Conservation (phyloP, 1,140 invertebrate genomes). For the Papilio polytes region DNA sequence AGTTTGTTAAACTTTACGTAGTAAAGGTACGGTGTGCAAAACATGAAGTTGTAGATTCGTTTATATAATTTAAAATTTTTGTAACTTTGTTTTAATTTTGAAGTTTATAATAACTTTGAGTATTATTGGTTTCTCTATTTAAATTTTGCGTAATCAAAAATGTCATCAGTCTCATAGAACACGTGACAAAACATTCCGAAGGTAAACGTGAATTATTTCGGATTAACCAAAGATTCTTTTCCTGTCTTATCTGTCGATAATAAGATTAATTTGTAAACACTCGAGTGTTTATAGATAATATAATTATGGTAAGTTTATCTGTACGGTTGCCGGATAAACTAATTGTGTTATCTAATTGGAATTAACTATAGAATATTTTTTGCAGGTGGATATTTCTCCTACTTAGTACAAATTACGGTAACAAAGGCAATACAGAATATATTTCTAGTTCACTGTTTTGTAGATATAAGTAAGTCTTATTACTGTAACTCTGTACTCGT, state of each 20-base stretch:
- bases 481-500: slow-evolving; percentile 64
- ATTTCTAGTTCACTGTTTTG: slow-evolving; percentile 50
- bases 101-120: too few species aligned
- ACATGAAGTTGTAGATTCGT: too few species aligned
- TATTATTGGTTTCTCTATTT: too few species aligned
- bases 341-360: slow-evolving; percentile 24
- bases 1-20: too few species aligned
- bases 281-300: slow-evolving; percentile 29
- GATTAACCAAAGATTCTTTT: slow-evolving; percentile 31
- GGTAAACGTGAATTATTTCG: slow-evolving; percentile 30
- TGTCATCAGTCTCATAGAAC: not conserved
- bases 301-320: slow-evolving; percentile 38
- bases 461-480: slow-evolving; percentile 58
- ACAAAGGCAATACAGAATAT: slow-evolving; percentile 44
- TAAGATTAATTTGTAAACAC: slow-evolving; percentile 35
- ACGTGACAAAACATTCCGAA: not conserved
- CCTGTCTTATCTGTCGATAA: slow-evolving; percentile 29
- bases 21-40: too few species aligned
- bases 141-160: too few species aligned
- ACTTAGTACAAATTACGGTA: slow-evolving; percentile 53
- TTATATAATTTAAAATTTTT: too few species aligned
- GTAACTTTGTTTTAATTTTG: too few species aligned
- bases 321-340: slow-evolving; percentile 15
- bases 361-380: slow-evolving; percentile 50
- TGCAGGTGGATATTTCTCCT: slow-evolving; percentile 52